Evolutionary conservation across 2,888 invertebrate genomes (phyloP).

Genomic region (Pyrrhosoma nymphula): DNA sequence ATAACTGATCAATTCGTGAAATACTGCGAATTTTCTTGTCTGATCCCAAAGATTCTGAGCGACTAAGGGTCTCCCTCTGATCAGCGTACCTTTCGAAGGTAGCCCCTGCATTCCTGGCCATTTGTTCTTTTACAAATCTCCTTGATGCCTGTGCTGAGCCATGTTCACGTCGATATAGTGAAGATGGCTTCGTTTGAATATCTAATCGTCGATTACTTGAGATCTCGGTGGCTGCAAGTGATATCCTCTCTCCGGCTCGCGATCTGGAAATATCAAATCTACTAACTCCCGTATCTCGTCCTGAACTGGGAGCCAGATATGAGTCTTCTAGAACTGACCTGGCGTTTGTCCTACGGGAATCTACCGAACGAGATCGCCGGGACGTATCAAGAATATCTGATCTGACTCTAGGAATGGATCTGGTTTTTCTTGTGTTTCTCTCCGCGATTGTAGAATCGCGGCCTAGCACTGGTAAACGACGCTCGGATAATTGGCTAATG

Average conservation of each 20-base stretch:
- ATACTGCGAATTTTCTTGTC: neutral
- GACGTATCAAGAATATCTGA: neutral
- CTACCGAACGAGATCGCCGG: no score
- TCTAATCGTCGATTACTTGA: neutral
- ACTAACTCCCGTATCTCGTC: no score
- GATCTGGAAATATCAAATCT: no score
- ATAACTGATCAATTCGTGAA: neutral
- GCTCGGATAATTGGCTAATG: neutral
- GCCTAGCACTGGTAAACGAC: neutral
- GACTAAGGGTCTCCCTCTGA: neutral
- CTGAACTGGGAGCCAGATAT: no score
- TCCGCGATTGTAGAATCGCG: neutral
- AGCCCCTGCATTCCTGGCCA: neutral
- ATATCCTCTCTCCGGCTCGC: no score
- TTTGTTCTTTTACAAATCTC: neutral
- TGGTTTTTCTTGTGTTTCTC: no score
- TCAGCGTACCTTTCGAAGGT: neutral
- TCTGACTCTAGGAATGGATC: neutral
- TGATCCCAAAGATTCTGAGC: neutral
- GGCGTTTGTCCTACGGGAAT: no score
- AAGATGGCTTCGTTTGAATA: neutral
- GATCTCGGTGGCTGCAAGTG: no score
- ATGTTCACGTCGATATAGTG: neutral
- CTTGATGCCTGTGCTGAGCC: neutral
- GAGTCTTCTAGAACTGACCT: no score